Evolutionary conservation across 2,888 invertebrate species (phyloP), one percentile per base, ranked within the genome.

Genomic region (Mellilla xanthometata): DNA sequence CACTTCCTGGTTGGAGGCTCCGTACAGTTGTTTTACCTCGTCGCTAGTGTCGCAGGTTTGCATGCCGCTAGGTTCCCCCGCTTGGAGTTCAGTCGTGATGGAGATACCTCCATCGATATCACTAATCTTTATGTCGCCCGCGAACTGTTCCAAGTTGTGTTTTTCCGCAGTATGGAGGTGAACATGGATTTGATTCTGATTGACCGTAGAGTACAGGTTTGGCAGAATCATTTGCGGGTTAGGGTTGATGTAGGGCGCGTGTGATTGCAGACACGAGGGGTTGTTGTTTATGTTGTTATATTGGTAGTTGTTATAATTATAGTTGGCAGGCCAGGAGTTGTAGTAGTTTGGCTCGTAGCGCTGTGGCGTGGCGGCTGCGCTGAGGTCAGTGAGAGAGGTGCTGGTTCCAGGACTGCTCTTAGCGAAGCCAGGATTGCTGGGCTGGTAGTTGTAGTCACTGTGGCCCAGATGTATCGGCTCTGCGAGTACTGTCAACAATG

Each of bases 141-240:
- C 91, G 49, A 93, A 93, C 67, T 93, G 93, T 57, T 94, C 94
- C 56, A 92, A 61, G 56, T 93, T 79, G 72, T 93, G 93, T 39
- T 94, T 93, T 3, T 90, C 81, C 10, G 91, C 85, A 35, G 93
- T 92, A 76, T 96, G 95, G 15, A 95, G 77, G 65, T 96, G 96
- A 12, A 96, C 91, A 70, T 96, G 96, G 50, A 96, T 95, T 88
- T 96, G 95, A 76, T 95, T 96, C 78, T 96, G 95, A 73, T 96
- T 96, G 39, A 96, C 95, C 12, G 95, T 95, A 28, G 95, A 95
- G 76, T 95, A 95, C 0, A 95, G 85, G 65, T 95, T 95, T 0
- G 95, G 95, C 0, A 95, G 91, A 11, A 96, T 93, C 93, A 95
- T 94, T 44, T 93, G 91, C 1, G 94, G 91, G 39, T 86, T 86